A percentile compares a stretch with the other conserved stretches of the same genome.
These are phyloP conservation scores for Numida meleagris DNA, from an alignment of 2,113 vertebrate species.

Conservation along the genomic window DNA sequence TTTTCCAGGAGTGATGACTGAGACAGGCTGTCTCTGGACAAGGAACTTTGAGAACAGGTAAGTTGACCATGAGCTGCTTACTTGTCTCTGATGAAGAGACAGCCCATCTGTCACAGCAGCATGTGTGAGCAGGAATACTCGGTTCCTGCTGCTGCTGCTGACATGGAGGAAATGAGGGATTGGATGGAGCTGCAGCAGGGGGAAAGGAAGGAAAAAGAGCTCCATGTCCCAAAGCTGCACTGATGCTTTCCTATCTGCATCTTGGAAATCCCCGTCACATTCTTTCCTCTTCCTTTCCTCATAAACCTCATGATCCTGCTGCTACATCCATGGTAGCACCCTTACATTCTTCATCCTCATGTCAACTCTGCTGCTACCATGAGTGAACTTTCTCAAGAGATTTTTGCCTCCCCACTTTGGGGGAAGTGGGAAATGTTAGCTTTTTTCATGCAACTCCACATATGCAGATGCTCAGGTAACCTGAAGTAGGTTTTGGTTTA, in stretches of 20 bases:
- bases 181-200: not conserved
- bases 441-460: not conserved
- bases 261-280: not conserved
- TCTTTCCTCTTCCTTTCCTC: not conserved
- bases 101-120: not conserved
- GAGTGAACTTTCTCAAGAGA: not conserved
- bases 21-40: not conserved
- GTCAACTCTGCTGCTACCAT: not conserved
- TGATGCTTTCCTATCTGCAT: not conserved
- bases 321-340: not conserved
- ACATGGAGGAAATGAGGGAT: not conserved
- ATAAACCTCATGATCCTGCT: not conserved
- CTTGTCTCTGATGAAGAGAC: not conserved
- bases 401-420: not conserved
- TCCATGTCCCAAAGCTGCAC: not conserved
- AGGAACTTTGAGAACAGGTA: not conserved
- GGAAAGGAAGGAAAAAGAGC: not conserved
- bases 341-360: too few species aligned
- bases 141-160: not conserved
- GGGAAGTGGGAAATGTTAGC: not conserved
- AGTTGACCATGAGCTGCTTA: not conserved
- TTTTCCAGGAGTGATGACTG: not conserved
- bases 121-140: not conserved
- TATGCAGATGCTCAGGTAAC: not conserved
- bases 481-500: not conserved